Evolutionary conservation across 2,113 vertebrate genomes (phyloP).

Genomic region (Ptyas mucosa): DNA sequence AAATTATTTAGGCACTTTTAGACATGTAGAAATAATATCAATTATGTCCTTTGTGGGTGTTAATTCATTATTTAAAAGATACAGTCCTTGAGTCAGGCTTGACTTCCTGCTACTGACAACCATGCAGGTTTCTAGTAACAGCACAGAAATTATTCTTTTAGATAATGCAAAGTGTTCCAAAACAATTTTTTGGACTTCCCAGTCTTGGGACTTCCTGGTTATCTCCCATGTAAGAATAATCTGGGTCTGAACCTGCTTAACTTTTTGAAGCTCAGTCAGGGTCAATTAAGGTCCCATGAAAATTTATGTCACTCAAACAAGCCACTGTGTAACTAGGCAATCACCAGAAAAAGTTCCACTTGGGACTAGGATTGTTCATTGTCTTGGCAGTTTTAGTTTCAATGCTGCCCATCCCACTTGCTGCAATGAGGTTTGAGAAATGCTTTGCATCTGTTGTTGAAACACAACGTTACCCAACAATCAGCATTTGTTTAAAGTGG

Average conservation of each 20-base stretch:
- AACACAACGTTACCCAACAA: neutral
- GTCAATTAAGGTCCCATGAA: neutral
- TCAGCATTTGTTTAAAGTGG: neutral
- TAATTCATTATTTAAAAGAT: neutral
- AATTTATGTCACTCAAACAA: neutral
- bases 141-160: neutral
- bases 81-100: neutral
- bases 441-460: neutral
- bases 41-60: neutral
- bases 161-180: neutral
- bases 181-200: neutral
- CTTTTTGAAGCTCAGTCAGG: neutral
- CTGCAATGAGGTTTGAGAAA: neutral
- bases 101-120: neutral
- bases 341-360: neutral
- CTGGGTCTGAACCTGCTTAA: neutral
- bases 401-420: neutral
- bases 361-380: neutral
- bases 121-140: neutral
- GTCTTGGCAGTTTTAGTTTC: neutral
- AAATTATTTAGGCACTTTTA: neutral
- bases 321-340: neutral
- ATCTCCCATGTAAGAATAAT: neutral
- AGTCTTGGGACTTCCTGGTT: neutral
- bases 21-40: neutral